phyloP scores from a whole-genome alignment of 2,113 vertebrate species.

The Corvus hawaiiensis region DNA sequence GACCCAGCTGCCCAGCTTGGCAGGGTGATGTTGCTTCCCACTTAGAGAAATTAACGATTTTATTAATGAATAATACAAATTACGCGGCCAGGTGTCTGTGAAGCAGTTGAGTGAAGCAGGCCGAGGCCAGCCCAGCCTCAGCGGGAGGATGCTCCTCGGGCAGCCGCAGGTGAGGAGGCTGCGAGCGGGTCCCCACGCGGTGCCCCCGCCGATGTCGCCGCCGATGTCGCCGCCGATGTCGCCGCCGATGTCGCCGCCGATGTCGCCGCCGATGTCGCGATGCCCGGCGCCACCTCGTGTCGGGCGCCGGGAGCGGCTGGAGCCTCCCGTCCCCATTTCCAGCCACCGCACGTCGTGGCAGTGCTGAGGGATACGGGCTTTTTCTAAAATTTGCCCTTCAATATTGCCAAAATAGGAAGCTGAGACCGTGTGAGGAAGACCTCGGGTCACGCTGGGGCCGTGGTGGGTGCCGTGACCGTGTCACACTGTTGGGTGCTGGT shows the following conservation, averaged over 20 bases:
- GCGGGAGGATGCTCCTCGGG: accelerated
- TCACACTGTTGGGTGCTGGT: accelerated
- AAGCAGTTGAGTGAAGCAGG: accelerated
- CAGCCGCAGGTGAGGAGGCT: accelerated
- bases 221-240: neutral
- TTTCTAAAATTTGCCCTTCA: neutral
- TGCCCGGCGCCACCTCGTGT: constrained; percentile 23
- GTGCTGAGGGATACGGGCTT: neutral
- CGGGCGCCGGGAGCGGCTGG: neutral
- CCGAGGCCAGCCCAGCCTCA: neutral
- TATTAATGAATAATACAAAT: neutral
- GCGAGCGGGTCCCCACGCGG: neutral
- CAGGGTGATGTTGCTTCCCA: neutral
- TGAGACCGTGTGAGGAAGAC: neutral
- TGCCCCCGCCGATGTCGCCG: neutral
- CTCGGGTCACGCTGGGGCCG: accelerated
- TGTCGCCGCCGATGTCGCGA: neutral
- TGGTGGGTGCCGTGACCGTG: accelerated
- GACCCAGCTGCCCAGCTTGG: neutral
- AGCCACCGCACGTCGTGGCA: neutral
- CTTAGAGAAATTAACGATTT: neutral
- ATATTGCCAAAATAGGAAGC: neutral
- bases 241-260: neutral
- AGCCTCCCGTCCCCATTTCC: neutral
- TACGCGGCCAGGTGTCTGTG: accelerated